A percentile compares a stretch with the other conserved stretches of the same genome.
phyloP scores from a whole-genome alignment of 1,140 invertebrate species.

The Anadara kagoshimensis region DNA sequence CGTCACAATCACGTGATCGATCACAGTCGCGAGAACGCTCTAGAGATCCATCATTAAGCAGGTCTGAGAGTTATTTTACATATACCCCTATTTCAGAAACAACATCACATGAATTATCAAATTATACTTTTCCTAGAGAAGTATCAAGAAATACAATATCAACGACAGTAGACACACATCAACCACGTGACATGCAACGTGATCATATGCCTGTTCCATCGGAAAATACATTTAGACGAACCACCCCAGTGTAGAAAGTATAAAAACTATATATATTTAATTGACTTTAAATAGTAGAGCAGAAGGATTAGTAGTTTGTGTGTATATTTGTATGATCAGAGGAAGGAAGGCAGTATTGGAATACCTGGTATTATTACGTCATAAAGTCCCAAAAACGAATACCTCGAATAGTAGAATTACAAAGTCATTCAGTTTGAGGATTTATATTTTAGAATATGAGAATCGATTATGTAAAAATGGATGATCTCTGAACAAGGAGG shows the following conservation, averaged over 20 bases:
- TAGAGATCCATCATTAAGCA: slow-evolving; percentile 66
- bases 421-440: too few species aligned
- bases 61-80: slow-evolving; percentile 71
- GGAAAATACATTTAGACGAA: slow-evolving; percentile 32
- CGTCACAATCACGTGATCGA: slow-evolving; percentile 58
- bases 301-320: too few species aligned
- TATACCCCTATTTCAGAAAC: slow-evolving; percentile 71
- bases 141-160: slow-evolving; percentile 69
- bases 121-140: slow-evolving; percentile 68
- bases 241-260: slow-evolving; percentile 30
- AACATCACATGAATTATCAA: slow-evolving; percentile 70
- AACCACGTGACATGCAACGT: slow-evolving; percentile 38
- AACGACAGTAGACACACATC: slow-evolving; percentile 69
- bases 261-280: too few species aligned
- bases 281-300: too few species aligned
- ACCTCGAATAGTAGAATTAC: too few species aligned
- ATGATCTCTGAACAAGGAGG: too few species aligned
- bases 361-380: too few species aligned
- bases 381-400: too few species aligned
- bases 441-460: too few species aligned
- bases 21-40: slow-evolving; percentile 64
- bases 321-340: too few species aligned
- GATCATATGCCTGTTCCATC: slow-evolving; percentile 41
- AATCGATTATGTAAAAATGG: too few species aligned
- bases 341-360: too few species aligned